Conservation (phyloP, 2,113 vertebrate species). For the Odobenus rosmarus region DNA sequence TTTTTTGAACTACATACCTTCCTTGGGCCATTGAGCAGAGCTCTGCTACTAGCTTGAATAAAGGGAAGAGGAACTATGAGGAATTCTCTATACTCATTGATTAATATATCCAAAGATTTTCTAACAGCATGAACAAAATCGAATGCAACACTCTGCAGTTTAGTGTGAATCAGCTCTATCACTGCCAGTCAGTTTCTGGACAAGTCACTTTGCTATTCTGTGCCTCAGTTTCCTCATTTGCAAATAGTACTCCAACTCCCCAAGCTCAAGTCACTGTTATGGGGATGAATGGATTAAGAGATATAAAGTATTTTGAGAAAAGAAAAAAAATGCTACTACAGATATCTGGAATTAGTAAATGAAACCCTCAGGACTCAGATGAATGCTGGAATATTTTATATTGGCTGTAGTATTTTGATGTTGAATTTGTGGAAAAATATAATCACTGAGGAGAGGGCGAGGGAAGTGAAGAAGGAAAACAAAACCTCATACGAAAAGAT, state of each 20-base stretch:
- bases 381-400: conserved; percentile 36
- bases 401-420: conserved; percentile 43
- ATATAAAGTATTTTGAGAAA: background rate
- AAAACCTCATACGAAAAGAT: conserved; percentile 59
- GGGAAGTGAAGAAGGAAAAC: conserved; percentile 64
- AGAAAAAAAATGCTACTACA: background rate
- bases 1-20: background rate
- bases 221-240: conserved; percentile 63
- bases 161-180: background rate
- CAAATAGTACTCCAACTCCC: background rate
- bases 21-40: background rate
- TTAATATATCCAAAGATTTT: conserved; percentile 1
- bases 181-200: background rate
- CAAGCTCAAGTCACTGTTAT: background rate
- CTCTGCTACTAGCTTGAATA: background rate
- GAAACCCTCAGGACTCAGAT: conserved; percentile 9
- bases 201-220: background rate
- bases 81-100: background rate
- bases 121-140: background rate
- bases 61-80: background rate
- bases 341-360: conserved; percentile 42
- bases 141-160: background rate
- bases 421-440: conserved; percentile 62
- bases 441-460: conserved; percentile 24
- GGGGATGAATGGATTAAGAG: background rate